Conservation (phyloP, 1,140 invertebrate species). For the Colletes gigas region DNA sequence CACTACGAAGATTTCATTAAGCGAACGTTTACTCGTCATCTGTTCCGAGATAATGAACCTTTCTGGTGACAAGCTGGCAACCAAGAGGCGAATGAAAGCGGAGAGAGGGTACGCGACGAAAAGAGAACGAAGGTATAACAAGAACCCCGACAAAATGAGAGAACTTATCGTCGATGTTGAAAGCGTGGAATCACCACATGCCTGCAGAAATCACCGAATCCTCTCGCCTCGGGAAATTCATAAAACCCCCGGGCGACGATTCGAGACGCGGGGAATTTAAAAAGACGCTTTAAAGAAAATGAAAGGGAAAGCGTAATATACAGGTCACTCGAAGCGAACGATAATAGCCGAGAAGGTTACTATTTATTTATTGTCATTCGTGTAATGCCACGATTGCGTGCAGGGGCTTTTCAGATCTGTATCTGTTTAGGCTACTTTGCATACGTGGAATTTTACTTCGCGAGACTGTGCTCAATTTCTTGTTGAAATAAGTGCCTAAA, state of each 20-base stretch:
- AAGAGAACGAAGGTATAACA: constrained; percentile 48
- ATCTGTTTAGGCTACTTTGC: no score
- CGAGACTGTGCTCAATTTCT: no score
- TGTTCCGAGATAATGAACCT: constrained; percentile 65
- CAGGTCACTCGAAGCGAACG: no score
- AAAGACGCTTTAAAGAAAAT: no score
- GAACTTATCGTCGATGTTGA: constrained; percentile 43
- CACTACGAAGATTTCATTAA: constrained; percentile 72
- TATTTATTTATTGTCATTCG: no score
- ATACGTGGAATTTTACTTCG: no score
- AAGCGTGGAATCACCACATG: neutral
- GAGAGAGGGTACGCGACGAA: constrained; percentile 20
- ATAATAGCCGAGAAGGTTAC: no score
- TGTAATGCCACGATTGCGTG: no score
- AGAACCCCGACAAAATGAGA: constrained; percentile 51
- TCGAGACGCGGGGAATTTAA: neutral
- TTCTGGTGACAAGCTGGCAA: constrained; percentile 56
- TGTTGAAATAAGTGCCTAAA: no score
- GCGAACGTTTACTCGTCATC: constrained; percentile 66
- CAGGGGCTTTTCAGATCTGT: no score
- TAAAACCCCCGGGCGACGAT: neutral
- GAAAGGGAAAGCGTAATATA: no score
- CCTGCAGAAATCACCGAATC: constrained; percentile 1
- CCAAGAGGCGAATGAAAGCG: constrained; percentile 16
- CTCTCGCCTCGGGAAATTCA: neutral